Base-by-base conservation (phyloP, 2,888 invertebrate genomes). In the Apamea epomidion region DNA sequence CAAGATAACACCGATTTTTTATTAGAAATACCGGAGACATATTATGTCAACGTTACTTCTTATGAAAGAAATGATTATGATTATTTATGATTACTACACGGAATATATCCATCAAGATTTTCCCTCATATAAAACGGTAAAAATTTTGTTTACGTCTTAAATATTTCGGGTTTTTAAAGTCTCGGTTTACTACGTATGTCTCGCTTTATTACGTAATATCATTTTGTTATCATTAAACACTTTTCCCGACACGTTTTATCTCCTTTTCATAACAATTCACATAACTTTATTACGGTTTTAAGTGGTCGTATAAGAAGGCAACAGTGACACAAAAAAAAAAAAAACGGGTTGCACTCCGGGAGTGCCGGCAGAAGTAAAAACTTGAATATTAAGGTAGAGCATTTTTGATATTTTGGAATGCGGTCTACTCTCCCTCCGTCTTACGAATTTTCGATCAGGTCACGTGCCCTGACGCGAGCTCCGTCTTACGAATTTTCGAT, bases 221-320 rank as follows among this genome's bases (percentile, higher is more conserved):
- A 54, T 29, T 62, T 37, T 72, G 37, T 74, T 83, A 84, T 84
- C 83, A 72, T 51, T n/a, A 64, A 64, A 58, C 60, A 80, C 7
- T 65, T 82, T 80, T 71, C 16, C 58, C 60, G 58, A 7, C 62
- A 45, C 37, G 68, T 60, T 48, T 80, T 74, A 80, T 80, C 75
- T 69, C 65, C 8, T 29, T 67, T n/a, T 83, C 54, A 51, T 68
- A 54, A 75, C 54, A 60, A 65, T 82, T 74, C 54, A 48, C 37
- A 74, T 14, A 48, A 54, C 80, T 71, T 78, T 70, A 83, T 69
- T 29, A 32, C n/a, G 32, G 68, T 58, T 58, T n/a, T 73, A 72
- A 37, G 18, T n/a, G 25, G 12, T 68, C 29, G 12, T 37, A 16
- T 67, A 32, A 29, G 48, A 6, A 32, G 45, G 18, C 14, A 25